Percentiles rank a stretch among this genome's conserved stretches.
phyloP scores from a whole-genome alignment of 1,140 invertebrate species.

The Caenorhabditis briggsae region DNA sequence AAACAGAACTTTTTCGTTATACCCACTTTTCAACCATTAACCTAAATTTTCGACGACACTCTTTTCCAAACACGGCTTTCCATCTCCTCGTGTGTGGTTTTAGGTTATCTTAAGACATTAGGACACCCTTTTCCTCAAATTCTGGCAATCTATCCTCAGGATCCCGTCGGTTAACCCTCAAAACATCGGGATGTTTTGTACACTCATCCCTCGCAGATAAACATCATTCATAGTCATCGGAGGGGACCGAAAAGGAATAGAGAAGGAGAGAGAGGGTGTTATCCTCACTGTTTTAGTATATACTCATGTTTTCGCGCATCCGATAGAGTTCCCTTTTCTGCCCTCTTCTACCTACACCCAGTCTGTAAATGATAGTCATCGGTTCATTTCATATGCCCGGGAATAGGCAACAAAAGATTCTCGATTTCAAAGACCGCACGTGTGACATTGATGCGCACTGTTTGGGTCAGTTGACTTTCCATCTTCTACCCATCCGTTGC shows the following conservation, averaged over 20 bases:
- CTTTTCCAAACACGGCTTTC: too few relatives aligned
- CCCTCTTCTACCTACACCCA: background rate
- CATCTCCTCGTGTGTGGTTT: too few relatives aligned
- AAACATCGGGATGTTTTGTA: conserved; percentile 27
- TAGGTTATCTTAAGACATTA: background rate
- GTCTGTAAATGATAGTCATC: conserved; percentile 40
- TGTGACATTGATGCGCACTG: conserved; percentile 2
- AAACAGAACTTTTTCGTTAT: too few relatives aligned
- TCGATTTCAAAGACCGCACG: conserved; percentile 28
- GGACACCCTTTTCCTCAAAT: background rate
- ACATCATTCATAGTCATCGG: conserved; percentile 19
- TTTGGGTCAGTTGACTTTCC: conserved; percentile 11
- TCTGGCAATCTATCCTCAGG: conserved; percentile 21
- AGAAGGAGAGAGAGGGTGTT: conserved; percentile 17
- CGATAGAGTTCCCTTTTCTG: background rate
- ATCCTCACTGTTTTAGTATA: conserved; percentile 51
- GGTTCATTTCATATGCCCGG: conserved; percentile 37
- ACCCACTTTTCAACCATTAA: too few relatives aligned
- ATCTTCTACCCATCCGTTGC: background rate
- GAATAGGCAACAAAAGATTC: background rate
- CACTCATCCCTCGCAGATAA: conserved; percentile 52
- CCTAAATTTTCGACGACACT: too few relatives aligned
- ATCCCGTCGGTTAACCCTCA: background rate
- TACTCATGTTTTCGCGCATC: conserved; percentile 51
- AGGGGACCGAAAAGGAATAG: background rate